Evolutionary conservation across 2,113 vertebrate species (phyloP), one percentile per base, ranked within the genome.

Genomic region (Amphilophus citrinellus): DNA sequence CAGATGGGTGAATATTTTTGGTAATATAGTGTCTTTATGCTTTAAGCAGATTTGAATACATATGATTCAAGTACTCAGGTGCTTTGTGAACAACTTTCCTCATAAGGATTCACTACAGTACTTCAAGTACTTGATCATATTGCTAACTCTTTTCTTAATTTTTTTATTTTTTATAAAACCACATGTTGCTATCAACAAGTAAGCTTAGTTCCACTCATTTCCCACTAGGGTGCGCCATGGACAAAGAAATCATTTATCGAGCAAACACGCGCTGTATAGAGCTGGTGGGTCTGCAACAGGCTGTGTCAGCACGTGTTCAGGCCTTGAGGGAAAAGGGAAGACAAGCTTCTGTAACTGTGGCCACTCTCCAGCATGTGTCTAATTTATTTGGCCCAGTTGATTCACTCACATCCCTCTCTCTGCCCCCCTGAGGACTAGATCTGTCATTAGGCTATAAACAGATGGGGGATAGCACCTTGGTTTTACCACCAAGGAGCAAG

Each of bases 221-320:
- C 6, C 88, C 90, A 83, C 80, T 81, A 85, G 90, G 87, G 17
- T 0, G 88, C 61, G 79, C 85, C 24, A n/a, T 17, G 22, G 47
- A 82, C 77, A 82, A 85, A 83, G 76, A 77, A 87, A 91, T 89
- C 0, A 18, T 20, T 13, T 2, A 35, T 57, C 42, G 59, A 11
- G 13, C 7, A 11, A 10, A 50, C 1, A 9, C 13, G 3, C 8
- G 3, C 7, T 73, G 44, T 32, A 1, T 44, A 11, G 10, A 0
- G 44, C 18, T 73, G 66, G 66, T 14, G 53, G 39, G 44, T n/a
- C 35, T 32, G 6, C 13, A 53, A 6, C 50, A 35, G 4, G 50
- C n/a, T 35, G 59, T 79, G 68, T 79, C 59, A 53, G 44, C 75
- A n/a, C 66, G 80, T 73, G 89, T 30, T 82, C 60, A 57, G 68